A percentile compares a stretch with the other conserved stretches of the same genome.
Evolutionary conservation across 2,888 invertebrate genomes (phyloP).

Genomic region (Ditylenchus weischeri): DNA sequence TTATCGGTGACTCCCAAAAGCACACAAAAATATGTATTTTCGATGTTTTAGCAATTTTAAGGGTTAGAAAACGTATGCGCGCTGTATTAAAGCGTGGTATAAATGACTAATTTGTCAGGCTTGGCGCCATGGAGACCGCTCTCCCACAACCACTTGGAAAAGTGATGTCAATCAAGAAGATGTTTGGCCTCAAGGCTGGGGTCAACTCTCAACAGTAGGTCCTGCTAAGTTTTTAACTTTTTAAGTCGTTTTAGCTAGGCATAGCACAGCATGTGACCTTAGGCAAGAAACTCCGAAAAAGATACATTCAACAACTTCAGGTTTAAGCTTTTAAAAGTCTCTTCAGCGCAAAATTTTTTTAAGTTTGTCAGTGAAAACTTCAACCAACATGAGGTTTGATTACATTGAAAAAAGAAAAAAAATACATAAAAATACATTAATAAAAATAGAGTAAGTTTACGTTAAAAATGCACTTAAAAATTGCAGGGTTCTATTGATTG

Average conservation of each 20-base stretch:
- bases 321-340: no score
- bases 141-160: conserved; percentile 25
- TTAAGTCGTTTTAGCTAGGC: conserved; percentile 21
- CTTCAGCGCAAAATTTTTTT: neutral
- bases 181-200: conserved; percentile 31
- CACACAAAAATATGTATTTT: no score
- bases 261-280: conserved; percentile 31
- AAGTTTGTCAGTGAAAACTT: conserved; percentile 25
- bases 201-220: conserved; percentile 22
- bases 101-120: conserved; percentile 5
- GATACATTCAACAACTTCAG: conserved; percentile 22
- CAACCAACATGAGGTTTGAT: conserved; percentile 28
- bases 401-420: no score
- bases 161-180: conserved; percentile 25
- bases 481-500: no score
- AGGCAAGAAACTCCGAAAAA: conserved; percentile 16
- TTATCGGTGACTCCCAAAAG: no score
- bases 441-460: no score
- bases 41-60: no score
- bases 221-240: no score
- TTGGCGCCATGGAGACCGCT: conserved; percentile 33
- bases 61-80: no score
- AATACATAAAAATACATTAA: no score
- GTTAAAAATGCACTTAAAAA: no score
- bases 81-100: no score